Base-by-base conservation (phyloP, 2,113 vertebrate species). In the Pelecanoides urinatrix region DNA sequence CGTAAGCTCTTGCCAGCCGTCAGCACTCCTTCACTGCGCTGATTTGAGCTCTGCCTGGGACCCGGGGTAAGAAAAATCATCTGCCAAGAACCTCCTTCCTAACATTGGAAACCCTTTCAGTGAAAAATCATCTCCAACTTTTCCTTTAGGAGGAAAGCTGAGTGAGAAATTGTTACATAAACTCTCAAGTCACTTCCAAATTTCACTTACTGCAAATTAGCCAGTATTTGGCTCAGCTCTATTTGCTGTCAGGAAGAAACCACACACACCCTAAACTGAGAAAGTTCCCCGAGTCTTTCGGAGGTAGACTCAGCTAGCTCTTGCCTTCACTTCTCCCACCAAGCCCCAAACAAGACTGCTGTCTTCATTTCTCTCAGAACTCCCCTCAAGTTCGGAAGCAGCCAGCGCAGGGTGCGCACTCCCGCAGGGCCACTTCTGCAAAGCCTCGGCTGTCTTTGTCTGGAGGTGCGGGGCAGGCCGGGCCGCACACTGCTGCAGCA, bases 121-220 rank as follows among this genome's bases (percentile, higher is more conserved):
- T 44, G 44, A 87, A 88, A 86, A 70, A 63, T 71, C 49, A 56
- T 22, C 70, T 87, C 61, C 49, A 94, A 74, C 47, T 78, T 77
- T 65, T 78, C 40, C 52, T 89, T 80, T 55, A 74, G 58, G 70
- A 91, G 14, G 61, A 86, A 90, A 86, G 30, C 53, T 14, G 36
- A 87, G 65, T 72, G 70, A 93, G 87, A 96, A 94, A 85, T 72
- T 45, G 30, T 81, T 91, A 75, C 52, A 34, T 72, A 93, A 97
- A 84, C 74, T 93, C 85, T 52, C 34, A 59, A 82, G 47, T 78
- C n/a, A 42, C 44, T 83, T 96, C 90, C 71, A 92, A 66, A 73
- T 68, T 92, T 83, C 70, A 66, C 27, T 73, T 82, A 49, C 53
- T 45, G 27, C 56, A 45, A 58, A 68, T 73, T 79, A 65, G 32